These are phyloP conservation scores for Luscinia luscinia DNA, from an alignment of 2,797 vertebrate species.

Conservation along the genomic window DNA sequence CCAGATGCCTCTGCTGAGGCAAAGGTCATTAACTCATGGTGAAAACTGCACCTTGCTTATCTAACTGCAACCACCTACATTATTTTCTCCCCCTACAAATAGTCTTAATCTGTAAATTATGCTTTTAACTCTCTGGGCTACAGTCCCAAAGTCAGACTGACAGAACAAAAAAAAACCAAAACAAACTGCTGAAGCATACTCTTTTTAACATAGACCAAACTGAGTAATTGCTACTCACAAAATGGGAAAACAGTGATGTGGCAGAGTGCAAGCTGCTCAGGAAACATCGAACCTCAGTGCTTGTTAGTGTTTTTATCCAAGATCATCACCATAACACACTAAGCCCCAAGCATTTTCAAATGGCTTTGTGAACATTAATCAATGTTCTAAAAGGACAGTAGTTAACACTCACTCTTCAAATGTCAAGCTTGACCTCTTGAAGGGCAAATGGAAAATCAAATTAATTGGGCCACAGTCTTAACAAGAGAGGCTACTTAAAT, in stretches of 20 bases:
- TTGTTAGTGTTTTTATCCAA: neutral
- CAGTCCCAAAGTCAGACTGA: constrained; percentile 1
- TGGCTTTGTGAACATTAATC: neutral
- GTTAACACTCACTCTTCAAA: neutral
- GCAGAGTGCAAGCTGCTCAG: neutral
- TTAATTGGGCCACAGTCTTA: neutral
- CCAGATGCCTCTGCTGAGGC: neutral
- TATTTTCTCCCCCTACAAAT: neutral
- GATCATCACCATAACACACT: neutral
- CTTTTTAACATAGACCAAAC: constrained; percentile 2
- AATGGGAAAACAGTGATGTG: neutral
- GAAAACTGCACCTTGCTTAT: neutral
- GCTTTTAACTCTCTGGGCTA: neutral
- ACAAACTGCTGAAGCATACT: neutral
- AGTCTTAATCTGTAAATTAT: constrained; percentile 8
- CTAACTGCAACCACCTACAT: neutral
- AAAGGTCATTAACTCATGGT: neutral
- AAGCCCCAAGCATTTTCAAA: neutral
- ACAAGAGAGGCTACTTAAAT: neutral
- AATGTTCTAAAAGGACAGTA: neutral
- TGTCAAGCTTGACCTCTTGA: neutral
- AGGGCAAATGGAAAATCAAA: neutral
- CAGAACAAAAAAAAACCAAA: constrained; percentile 20
- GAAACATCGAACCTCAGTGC: neutral
- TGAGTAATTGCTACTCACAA: neutral